Evolutionary conservation across 2,888 invertebrate species (phyloP).

Genomic region (Deilephila elpenor): DNA sequence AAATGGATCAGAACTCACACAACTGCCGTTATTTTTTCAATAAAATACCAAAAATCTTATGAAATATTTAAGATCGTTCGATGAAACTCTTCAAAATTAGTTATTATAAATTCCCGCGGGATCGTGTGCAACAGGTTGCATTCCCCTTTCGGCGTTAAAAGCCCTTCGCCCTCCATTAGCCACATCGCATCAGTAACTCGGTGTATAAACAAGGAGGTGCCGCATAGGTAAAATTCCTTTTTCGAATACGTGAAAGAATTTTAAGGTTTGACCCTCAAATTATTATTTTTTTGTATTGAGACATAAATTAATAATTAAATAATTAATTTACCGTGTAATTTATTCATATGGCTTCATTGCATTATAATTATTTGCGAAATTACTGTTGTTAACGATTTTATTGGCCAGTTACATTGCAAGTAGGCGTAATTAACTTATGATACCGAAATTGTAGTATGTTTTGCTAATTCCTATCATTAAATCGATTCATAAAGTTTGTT

Average conservation of each 20-base stretch:
- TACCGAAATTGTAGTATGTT: neutral
- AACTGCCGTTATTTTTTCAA: too few species aligned
- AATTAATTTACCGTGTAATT: conserved; percentile 4
- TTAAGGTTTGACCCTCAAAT: neutral
- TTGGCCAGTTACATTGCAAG: neutral
- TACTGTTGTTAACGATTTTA: neutral
- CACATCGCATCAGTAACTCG: neutral
- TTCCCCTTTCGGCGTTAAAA: conserved; percentile 19
- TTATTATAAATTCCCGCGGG: conserved; percentile 8
- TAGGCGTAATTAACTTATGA: neutral
- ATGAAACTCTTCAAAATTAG: neutral
- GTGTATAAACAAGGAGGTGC: neutral
- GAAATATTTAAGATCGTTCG: too few species aligned
- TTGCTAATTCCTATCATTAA: neutral
- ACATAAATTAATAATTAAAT: neutral
- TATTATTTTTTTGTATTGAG: neutral
- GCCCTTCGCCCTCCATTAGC: neutral
- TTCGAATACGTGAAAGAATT: neutral
- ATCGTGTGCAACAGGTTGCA: conserved; percentile 35
- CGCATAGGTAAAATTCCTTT: neutral
- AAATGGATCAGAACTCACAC: neutral
- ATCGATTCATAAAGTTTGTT: neutral
- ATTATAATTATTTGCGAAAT: conserved; percentile 6
- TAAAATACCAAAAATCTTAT: too few species aligned
- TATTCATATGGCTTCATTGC: neutral